Conservation (phyloP, 2,113 vertebrate species). For the Marcusenius ussheri region DNA sequence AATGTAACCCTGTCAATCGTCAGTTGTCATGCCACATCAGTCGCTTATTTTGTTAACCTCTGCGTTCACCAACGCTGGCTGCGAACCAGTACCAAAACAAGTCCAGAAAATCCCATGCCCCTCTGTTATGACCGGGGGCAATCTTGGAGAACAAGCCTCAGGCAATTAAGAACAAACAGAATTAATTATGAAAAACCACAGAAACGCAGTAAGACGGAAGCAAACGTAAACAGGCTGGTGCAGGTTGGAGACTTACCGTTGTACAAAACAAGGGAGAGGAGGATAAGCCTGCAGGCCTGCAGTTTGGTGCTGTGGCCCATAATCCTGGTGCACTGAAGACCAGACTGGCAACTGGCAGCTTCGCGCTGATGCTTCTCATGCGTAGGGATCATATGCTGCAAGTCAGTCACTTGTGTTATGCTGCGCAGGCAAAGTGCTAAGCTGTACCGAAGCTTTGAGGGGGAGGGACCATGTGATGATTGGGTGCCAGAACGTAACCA, state of each 20-base stretch:
- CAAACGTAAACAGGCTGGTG: background rate
- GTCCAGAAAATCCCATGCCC: background rate
- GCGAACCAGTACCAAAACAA: background rate
- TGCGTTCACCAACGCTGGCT: background rate
- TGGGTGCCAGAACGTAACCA: background rate
- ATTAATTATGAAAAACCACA: background rate
- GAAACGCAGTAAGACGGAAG: background rate
- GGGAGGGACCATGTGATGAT: background rate
- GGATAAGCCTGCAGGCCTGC: background rate
- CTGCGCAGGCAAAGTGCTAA: background rate
- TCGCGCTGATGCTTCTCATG: background rate
- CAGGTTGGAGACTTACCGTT: constrained; percentile 5
- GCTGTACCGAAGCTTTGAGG: background rate
- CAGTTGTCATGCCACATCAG: background rate
- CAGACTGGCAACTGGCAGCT: background rate
- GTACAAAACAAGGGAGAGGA: background rate
- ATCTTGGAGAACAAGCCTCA: background rate
- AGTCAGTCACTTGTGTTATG: background rate
- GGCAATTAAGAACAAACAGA: background rate
- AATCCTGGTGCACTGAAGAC: background rate
- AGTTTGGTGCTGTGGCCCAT: background rate
- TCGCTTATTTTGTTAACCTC: background rate
- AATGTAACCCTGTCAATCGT: background rate
- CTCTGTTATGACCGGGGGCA: background rate
- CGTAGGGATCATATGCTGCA: background rate